Conservation (phyloP, 2,888 invertebrate species). For the Philaethria dido region DNA sequence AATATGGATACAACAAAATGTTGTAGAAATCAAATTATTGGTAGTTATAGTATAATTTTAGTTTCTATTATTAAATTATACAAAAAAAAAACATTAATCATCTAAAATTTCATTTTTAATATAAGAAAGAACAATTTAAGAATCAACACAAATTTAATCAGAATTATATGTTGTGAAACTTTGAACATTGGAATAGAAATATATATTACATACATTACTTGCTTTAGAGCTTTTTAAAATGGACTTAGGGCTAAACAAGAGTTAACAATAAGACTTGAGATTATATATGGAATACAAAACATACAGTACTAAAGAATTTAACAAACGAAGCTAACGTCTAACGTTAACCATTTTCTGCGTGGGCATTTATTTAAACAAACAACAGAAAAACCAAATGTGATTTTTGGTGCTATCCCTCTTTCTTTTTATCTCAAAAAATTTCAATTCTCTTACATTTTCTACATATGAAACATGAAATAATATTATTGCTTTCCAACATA, state of each 20-base stretch:
- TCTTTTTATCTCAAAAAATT: background rate
- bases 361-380: background rate
- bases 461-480: background rate
- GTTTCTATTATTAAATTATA: background rate
- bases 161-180: background rate
- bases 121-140: background rate
- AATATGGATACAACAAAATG: background rate
- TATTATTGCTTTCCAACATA: background rate
- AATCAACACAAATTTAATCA: background rate
- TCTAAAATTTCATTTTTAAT: conserved; percentile 13
- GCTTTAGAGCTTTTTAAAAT: background rate
- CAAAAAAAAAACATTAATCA: conserved; percentile 5
- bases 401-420: background rate
- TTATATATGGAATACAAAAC: conserved; percentile 10
- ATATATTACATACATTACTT: background rate
- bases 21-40: background rate
- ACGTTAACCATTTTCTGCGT: background rate
- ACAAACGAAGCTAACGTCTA: background rate
- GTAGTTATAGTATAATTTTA: background rate
- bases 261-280: conserved; percentile 4
- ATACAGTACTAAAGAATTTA: conserved; percentile 12
- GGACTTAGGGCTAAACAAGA: conserved; percentile 13
- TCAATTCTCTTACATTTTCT: background rate
- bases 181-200: background rate
- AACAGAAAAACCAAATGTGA: background rate